phyloP scores from a whole-genome alignment of 2,888 invertebrate genomes.

The Leptinotarsa tumamoca region DNA sequence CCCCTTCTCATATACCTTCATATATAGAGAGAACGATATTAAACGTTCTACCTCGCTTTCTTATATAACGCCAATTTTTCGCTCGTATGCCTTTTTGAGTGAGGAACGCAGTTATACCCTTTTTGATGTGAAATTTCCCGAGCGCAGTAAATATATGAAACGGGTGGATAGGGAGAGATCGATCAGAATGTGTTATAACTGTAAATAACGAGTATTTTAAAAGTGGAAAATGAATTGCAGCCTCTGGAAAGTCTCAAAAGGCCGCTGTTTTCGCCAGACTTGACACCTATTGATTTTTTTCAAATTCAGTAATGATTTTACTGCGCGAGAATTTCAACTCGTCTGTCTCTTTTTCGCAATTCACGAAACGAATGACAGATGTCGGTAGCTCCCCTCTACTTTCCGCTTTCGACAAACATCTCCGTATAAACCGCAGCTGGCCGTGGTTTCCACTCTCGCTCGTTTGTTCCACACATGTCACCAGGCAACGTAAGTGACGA shows the following conservation, averaged over 20 bases:
- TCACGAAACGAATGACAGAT: conserved; percentile 5
- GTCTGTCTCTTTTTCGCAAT: not conserved
- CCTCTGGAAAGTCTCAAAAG: too few relatives aligned
- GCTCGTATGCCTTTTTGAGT: conserved; percentile 4
- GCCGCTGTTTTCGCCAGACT: not conserved
- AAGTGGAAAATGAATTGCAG: too few relatives aligned
- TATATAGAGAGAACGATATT: conserved; percentile 12
- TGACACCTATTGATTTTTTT: not conserved
- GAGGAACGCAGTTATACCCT: conserved; percentile 5
- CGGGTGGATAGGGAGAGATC: not conserved
- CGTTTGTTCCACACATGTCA: conserved; percentile 32
- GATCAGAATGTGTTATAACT: too few relatives aligned
- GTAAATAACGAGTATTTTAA: too few relatives aligned
- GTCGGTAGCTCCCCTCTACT: not conserved
- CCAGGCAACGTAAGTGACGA: conserved; percentile 22
- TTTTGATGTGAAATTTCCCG: conserved; percentile 2
- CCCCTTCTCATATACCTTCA: not conserved
- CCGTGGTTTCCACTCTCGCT: conserved; percentile 17
- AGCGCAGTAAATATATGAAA: not conserved
- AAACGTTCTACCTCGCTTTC: not conserved
- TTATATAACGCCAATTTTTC: not conserved
- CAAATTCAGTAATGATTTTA: not conserved
- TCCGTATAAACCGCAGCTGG: conserved; percentile 19
- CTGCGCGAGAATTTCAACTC: not conserved
- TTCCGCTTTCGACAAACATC: not conserved